Percentiles rank a stretch among this genome's conserved stretches.
These are phyloP conservation scores for Colossoma macropomum DNA, from an alignment of 2,113 vertebrate species.

Conservation along the genomic window DNA sequence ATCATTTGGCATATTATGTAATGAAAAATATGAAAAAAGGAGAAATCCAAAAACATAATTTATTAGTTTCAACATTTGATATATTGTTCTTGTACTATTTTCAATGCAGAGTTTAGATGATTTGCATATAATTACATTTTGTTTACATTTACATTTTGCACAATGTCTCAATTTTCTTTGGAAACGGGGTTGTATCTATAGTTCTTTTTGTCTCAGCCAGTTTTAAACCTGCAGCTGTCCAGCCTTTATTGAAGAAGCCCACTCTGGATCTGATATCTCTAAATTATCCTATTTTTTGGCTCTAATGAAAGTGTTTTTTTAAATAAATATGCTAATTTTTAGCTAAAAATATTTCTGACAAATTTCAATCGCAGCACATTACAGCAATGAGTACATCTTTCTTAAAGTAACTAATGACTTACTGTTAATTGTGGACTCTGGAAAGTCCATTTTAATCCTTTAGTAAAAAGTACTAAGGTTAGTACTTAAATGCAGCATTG, in stretches of 20 bases:
- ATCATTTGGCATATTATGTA: too few relatives aligned
- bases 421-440: neutral
- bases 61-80: too few relatives aligned
- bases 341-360: neutral
- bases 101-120: neutral
- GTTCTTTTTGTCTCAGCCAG: neutral
- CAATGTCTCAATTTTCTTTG: too few relatives aligned
- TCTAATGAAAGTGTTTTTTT: neutral
- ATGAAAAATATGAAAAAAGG: too few relatives aligned
- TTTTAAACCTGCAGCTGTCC: too few relatives aligned
- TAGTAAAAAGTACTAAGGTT: too few relatives aligned
- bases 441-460: slow-evolving; percentile 25
- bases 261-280: neutral
- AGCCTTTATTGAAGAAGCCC: neutral
- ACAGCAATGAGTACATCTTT: neutral
- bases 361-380: neutral
- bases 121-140: too few relatives aligned
- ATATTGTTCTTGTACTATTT: too few relatives aligned
- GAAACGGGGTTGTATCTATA: neutral
- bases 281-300: neutral
- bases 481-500: too few relatives aligned
- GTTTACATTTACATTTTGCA: too few relatives aligned
- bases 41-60: too few relatives aligned
- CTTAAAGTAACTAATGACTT: neutral
- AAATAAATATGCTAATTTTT: neutral